Conservation (phyloP, 1,140 invertebrate genomes). For the Drosophila ohnishii region DNA sequence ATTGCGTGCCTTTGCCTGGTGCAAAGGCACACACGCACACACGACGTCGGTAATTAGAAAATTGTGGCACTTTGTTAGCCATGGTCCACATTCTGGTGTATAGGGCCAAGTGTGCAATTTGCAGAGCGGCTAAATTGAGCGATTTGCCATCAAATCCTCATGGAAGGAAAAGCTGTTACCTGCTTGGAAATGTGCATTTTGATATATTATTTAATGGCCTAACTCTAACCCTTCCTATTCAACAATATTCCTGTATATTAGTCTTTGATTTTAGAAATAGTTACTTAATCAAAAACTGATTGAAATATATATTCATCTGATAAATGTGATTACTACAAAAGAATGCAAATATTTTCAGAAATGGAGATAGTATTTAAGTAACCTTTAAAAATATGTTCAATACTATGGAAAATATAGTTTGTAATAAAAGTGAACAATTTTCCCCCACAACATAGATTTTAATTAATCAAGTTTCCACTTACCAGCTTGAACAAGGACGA, state of each 20-base stretch:
- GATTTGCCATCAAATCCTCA: slow-evolving; percentile 45
- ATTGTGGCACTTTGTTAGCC: slow-evolving; percentile 77
- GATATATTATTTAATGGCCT: neutral
- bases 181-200: neutral
- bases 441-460: neutral
- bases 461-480: slow-evolving; percentile 9
- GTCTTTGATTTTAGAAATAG: too few species aligned
- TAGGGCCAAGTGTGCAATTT: slow-evolving; percentile 63
- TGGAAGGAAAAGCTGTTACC: neutral
- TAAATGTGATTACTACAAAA: neutral
- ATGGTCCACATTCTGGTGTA: slow-evolving; percentile 35
- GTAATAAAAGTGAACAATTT: neutral
- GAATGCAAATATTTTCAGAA: neutral
- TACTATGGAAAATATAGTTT: neutral
- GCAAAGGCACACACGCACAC: slow-evolving; percentile 35
- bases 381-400: neutral
- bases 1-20: slow-evolving; percentile 49
- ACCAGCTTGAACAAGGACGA: slow-evolving; percentile 1
- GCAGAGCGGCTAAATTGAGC: slow-evolving; percentile 63
- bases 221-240: neutral
- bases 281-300: neutral
- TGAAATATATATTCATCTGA: neutral
- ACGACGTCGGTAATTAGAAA: slow-evolving; percentile 69
- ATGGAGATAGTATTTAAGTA: neutral
- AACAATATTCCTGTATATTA: too few species aligned